Evolutionary conservation across 2,113 vertebrate genomes (phyloP).

Genomic region (Peucedramus taeniatus): DNA sequence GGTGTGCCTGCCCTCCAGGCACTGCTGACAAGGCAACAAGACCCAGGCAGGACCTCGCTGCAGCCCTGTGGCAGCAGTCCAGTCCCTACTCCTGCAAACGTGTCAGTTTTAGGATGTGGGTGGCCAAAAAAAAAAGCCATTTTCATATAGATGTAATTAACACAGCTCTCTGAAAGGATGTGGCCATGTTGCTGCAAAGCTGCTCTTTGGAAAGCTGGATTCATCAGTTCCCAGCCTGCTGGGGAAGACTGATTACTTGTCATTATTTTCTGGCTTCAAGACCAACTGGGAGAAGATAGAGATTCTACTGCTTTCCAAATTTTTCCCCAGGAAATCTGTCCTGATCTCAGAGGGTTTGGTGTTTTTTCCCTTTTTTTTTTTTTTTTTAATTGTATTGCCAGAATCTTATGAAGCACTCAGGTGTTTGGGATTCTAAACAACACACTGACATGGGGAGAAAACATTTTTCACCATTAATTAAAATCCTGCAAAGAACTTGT

Average conservation of each 20-base stretch:
- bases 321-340: constrained; percentile 10
- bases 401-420: not conserved
- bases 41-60: not conserved
- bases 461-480: constrained; percentile 49
- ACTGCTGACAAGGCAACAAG: not conserved
- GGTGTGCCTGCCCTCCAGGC: not conserved
- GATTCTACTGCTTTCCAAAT: not conserved
- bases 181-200: constrained; percentile 1
- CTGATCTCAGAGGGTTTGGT: not conserved
- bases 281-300: not conserved
- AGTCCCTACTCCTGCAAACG: not conserved
- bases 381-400: not conserved
- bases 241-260: constrained; percentile 31
- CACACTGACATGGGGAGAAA: not conserved
- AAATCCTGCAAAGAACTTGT: constrained; percentile 27
- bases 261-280: constrained; percentile 30
- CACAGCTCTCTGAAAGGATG: not conserved
- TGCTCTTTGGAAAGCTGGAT: constrained; percentile 39
- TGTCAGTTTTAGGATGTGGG: not conserved
- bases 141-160: not conserved
- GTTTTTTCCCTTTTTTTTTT: not conserved
- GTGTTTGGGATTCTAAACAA: constrained; percentile 5
- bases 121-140: not conserved
- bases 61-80: not conserved
- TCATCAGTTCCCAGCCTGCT: not conserved